phyloP scores from a whole-genome alignment of 2,888 invertebrate genomes.

The Mesochorus sp. region DNA sequence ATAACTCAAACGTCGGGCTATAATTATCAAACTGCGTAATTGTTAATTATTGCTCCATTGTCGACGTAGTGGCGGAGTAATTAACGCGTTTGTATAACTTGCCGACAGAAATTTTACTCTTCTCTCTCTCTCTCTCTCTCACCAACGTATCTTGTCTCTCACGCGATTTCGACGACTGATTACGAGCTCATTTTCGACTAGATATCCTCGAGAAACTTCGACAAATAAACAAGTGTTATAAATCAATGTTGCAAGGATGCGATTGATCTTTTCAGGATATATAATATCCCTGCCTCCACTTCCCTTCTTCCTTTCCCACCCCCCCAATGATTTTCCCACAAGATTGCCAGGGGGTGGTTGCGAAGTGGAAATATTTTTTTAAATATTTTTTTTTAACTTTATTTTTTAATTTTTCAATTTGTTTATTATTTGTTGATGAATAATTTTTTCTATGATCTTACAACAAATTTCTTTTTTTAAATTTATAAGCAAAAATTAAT shows the following conservation, averaged over 20 bases:
- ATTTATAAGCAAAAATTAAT: too few relatives aligned
- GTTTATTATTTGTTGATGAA: too few relatives aligned
- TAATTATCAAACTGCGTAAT: constrained; percentile 80
- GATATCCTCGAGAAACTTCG: background rate
- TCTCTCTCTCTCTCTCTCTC: constrained; percentile 6
- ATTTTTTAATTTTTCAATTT: too few relatives aligned
- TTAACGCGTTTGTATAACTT: constrained; percentile 70
- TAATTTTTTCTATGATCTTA: too few relatives aligned
- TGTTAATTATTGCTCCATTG: constrained; percentile 81
- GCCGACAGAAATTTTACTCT: constrained; percentile 45
- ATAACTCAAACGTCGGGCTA: constrained; percentile 75
- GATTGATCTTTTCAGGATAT: constrained; percentile 7
- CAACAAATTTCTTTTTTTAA: too few relatives aligned
- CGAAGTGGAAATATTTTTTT: too few relatives aligned
- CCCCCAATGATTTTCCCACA: constrained; percentile 20
- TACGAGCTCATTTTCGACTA: background rate
- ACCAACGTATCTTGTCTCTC: constrained; percentile 52
- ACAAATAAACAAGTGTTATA: background rate
- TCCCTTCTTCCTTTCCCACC: too few relatives aligned
- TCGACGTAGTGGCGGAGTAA: constrained; percentile 71
- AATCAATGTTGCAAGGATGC: background rate
- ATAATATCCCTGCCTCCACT: background rate
- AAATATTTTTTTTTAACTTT: too few relatives aligned
- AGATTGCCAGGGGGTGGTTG: background rate
- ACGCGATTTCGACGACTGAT: constrained; percentile 60